Percentiles rank a stretch among this genome's conserved stretches.
phyloP scores from a whole-genome alignment of 2,888 invertebrate species.

The Leptinotarsa tumamoca region DNA sequence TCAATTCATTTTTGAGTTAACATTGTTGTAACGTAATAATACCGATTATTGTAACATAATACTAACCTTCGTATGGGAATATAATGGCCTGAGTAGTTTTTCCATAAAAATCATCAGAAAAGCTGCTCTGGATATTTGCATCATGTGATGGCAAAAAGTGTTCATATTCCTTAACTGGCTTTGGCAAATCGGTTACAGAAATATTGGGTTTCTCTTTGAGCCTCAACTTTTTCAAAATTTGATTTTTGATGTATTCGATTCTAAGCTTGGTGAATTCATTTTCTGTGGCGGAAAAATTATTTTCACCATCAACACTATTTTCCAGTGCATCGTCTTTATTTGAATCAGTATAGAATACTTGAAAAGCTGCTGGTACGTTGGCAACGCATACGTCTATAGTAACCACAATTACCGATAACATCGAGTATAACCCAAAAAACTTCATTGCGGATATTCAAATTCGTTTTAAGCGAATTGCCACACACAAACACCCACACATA shows the following conservation, averaged over 20 bases:
- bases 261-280: constrained; percentile 77
- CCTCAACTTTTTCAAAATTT: constrained; percentile 84
- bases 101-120: constrained; percentile 84
- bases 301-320: constrained; percentile 53
- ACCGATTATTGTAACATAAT: neutral
- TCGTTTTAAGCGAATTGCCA: constrained; percentile 23
- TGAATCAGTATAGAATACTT: constrained; percentile 54
- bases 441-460: constrained; percentile 42
- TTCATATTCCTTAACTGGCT: constrained; percentile 81
- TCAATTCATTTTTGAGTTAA: too few relatives aligned
- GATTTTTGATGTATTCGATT: constrained; percentile 86
- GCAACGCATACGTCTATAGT: constrained; percentile 45
- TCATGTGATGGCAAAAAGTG: constrained; percentile 70
- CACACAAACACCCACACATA: constrained; percentile 48
- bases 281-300: constrained; percentile 62
- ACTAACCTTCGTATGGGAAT: constrained; percentile 81
- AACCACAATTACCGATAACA: constrained; percentile 50
- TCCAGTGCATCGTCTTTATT: constrained; percentile 55
- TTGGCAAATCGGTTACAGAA: constrained; percentile 75
- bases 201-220: constrained; percentile 80
- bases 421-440: constrained; percentile 25
- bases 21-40: too few relatives aligned
- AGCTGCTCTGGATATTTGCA: constrained; percentile 70
- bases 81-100: constrained; percentile 87
- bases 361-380: constrained; percentile 57